phyloP scores from a whole-genome alignment of 1,140 invertebrate genomes.

The Lucilia sericata region DNA sequence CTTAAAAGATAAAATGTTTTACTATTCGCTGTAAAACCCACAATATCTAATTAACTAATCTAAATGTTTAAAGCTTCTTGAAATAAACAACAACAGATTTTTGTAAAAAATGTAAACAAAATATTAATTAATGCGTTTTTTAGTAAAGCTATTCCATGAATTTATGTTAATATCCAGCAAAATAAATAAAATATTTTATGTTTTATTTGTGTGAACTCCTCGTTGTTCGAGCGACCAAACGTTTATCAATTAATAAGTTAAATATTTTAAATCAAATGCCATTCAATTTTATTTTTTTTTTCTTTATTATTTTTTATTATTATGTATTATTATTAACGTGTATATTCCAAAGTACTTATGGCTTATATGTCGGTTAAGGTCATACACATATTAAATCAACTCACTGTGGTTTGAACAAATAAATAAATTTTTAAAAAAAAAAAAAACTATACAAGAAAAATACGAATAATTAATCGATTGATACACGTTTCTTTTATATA shows the following conservation, averaged over 20 bases:
- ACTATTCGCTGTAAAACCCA: too few species aligned
- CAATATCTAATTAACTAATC: too few species aligned
- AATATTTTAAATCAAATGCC: background rate
- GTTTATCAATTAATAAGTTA: background rate
- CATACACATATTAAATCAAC: background rate
- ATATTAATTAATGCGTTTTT: too few species aligned
- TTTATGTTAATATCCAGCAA: slow-evolving; percentile 9
- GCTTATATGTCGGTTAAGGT: slow-evolving; percentile 18
- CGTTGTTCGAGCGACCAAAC: too few species aligned
- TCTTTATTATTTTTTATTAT: too few species aligned
- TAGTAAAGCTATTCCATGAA: background rate
- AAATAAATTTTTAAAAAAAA: background rate
- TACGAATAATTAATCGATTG: background rate
- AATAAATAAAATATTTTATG: background rate
- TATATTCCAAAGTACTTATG: background rate
- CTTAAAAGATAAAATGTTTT: too few species aligned
- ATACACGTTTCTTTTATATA: background rate
- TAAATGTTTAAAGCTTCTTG: background rate
- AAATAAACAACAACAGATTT: background rate
- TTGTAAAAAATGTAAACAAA: background rate
- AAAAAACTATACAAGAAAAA: background rate
- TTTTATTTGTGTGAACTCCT: background rate
- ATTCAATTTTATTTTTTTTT: background rate
- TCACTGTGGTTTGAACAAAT: background rate
- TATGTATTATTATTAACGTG: background rate